A percentile compares a stretch with the other conserved stretches of the same genome.
These are phyloP conservation scores for Musca domestica DNA, from an alignment of 1,140 invertebrate species.

Conservation along the genomic window DNA sequence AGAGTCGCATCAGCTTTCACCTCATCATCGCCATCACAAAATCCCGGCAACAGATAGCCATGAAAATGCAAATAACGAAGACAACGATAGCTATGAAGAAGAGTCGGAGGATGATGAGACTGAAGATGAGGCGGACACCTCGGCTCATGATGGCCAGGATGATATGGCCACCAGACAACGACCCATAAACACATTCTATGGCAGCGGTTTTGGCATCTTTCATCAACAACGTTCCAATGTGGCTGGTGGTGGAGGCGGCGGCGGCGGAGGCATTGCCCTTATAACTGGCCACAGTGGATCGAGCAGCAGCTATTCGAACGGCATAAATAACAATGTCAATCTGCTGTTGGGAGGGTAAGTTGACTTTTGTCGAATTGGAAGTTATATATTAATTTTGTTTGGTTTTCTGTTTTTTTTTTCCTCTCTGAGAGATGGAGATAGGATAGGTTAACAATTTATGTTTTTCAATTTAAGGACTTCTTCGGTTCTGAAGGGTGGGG, in stretches of 20 bases:
- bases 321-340: constrained; percentile 62
- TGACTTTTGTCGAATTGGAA: background rate
- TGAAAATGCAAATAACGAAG: background rate
- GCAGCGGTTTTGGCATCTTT: constrained; percentile 49
- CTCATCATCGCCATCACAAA: background rate
- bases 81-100: too few species aligned
- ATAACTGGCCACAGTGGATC: constrained; percentile 34
- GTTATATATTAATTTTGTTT: too few species aligned
- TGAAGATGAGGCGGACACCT: constrained; percentile 15
- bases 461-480: too few species aligned
- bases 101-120: too few species aligned
- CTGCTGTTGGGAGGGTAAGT: constrained; percentile 63
- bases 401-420: too few species aligned
- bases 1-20: background rate
- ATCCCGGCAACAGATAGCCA: background rate
- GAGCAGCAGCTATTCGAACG: constrained; percentile 45
- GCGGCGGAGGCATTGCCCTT: constrained; percentile 29
- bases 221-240: constrained; percentile 42
- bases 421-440: too few species aligned
- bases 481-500: too few species aligned
- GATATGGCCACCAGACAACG: constrained; percentile 2
- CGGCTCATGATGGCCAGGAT: too few species aligned
- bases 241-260: constrained; percentile 26
- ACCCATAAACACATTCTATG: constrained; percentile 32
- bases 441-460: too few species aligned